Percentiles rank a stretch among this genome's conserved stretches.
phyloP scores from a whole-genome alignment of 2,888 invertebrate genomes.

The Hartigia nigra region DNA sequence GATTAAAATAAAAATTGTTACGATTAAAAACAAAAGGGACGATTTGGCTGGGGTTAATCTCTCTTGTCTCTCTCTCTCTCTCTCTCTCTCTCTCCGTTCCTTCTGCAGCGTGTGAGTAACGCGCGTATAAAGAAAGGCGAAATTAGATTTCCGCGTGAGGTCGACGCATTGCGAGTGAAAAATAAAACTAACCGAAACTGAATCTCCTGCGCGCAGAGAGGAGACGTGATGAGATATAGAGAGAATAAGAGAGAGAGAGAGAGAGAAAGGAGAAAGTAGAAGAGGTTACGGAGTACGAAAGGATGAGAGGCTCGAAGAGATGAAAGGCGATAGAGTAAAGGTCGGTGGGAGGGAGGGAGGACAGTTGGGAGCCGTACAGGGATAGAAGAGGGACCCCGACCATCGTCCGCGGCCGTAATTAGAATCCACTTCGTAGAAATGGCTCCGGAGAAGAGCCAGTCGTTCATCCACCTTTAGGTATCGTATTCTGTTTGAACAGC shows the following conservation, averaged over 20 bases:
- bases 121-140: constrained; percentile 34
- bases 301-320: constrained; percentile 1
- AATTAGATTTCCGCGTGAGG: constrained; percentile 44
- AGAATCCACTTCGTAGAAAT: constrained; percentile 54
- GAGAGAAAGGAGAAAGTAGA: constrained; percentile 23
- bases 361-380: constrained; percentile 23
- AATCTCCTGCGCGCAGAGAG: constrained; percentile 29
- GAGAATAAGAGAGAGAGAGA: constrained; percentile 13
- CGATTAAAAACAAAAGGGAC: constrained; percentile 22
- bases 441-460: constrained; percentile 27
- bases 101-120: background rate
- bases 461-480: constrained; percentile 2
- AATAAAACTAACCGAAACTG: constrained; percentile 42
- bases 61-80: constrained; percentile 8
- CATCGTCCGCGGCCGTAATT: constrained; percentile 47
- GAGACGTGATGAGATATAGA: constrained; percentile 13
- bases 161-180: constrained; percentile 36
- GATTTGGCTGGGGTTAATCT: too few relatives aligned
- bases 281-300: constrained; percentile 11
- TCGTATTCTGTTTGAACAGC: background rate
- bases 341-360: constrained; percentile 10
- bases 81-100: background rate
- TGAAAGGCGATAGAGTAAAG: constrained; percentile 26
- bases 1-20: constrained; percentile 14
- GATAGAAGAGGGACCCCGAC: constrained; percentile 11